These are phyloP conservation scores for Garra rufa DNA, from an alignment of 2,113 vertebrate genomes.

Conservation along the genomic window DNA sequence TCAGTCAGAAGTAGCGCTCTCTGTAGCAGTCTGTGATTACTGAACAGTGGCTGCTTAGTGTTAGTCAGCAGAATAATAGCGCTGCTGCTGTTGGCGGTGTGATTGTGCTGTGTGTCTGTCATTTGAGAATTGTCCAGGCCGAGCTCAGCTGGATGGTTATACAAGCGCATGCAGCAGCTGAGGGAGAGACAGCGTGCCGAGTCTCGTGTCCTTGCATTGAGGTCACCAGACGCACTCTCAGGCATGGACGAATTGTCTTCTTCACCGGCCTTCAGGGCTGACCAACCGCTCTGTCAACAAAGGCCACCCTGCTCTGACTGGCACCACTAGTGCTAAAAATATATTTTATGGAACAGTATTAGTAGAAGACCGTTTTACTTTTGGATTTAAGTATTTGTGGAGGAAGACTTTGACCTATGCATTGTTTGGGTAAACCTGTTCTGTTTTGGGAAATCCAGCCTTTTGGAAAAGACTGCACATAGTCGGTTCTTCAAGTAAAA, in stretches of 20 bases:
- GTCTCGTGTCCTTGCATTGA: slow-evolving; percentile 33
- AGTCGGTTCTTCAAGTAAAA: not conserved
- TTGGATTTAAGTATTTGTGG: not conserved
- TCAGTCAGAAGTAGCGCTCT: slow-evolving; percentile 15
- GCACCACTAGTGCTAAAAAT: not conserved
- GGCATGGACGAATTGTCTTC: slow-evolving; percentile 16
- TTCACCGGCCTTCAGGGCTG: not conserved
- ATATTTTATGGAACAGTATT: not conserved
- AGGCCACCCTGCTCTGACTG: not conserved
- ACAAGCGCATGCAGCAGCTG: slow-evolving; percentile 3
- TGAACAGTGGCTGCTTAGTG: slow-evolving; percentile 27
- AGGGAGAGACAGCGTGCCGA: not conserved
- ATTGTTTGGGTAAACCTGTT: not conserved
- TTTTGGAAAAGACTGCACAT: not conserved
- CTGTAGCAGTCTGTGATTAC: not conserved
- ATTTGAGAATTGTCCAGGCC: slow-evolving; percentile 36
- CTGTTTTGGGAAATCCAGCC: not conserved
- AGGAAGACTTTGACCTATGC: slow-evolving; percentile 3
- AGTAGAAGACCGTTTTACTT: not conserved
- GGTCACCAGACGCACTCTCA: slow-evolving; percentile 36
- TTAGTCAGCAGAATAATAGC: slow-evolving; percentile 47
- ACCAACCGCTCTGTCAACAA: not conserved
- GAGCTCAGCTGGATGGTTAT: slow-evolving; percentile 38
- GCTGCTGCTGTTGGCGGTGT: slow-evolving; percentile 17
- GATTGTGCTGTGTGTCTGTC: slow-evolving; percentile 41